Evolutionary conservation across 2,113 vertebrate species (phyloP).

Genomic region (Coreoperca whiteheadi): DNA sequence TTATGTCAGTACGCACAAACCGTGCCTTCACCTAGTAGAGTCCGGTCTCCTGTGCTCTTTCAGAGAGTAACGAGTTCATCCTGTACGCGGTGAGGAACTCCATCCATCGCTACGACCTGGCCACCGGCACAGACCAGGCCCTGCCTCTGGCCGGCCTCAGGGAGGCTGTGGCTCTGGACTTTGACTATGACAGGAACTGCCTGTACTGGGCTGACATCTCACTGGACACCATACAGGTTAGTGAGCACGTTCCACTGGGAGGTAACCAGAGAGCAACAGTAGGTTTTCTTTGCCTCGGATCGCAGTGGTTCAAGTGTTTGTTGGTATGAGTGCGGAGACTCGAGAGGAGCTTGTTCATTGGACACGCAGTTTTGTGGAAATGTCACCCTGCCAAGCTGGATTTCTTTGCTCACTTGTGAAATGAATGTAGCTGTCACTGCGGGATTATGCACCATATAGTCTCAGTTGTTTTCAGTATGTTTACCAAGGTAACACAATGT

Average conservation of each 20-base stretch:
- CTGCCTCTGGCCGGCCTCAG: conserved; percentile 90
- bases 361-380: neutral
- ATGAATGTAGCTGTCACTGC: neutral
- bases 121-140: conserved; percentile 90
- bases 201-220: conserved; percentile 98
- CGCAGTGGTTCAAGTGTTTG: too few species aligned
- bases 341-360: neutral
- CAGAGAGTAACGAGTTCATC: conserved; percentile 98
- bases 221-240: conserved; percentile 89
- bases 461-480: neutral
- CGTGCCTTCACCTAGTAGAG: too few species aligned
- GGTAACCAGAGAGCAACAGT: too few species aligned
- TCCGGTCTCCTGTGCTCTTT: conserved; percentile 2
- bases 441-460: neutral
- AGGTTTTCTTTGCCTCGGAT: neutral
- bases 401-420: neutral
- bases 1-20: neutral
- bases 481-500: neutral
- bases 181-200: conserved; percentile 96
- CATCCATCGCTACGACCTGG: conserved; percentile 95
- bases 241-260: neutral
- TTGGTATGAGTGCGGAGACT: neutral
- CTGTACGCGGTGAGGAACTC: conserved; percentile 93
- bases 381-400: neutral
- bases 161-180: conserved; percentile 94